Evolutionary conservation across 2,888 invertebrate genomes (phyloP).

Genomic region (Brassicogethes aeneus): DNA sequence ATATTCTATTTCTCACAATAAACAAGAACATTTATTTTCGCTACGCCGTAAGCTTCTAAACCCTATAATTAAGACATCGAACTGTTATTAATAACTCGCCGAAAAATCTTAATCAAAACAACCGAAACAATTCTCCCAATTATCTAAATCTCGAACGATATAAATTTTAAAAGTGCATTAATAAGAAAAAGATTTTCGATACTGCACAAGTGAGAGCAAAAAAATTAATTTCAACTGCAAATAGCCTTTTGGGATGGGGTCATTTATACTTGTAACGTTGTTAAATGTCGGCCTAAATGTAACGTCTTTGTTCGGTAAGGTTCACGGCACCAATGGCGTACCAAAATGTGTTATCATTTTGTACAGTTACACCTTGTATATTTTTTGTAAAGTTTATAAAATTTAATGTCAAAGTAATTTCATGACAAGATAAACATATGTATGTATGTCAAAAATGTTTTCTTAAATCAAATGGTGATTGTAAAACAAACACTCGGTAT

Average conservation of each 20-base stretch:
- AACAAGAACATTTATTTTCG: too few relatives aligned
- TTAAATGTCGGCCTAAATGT: not conserved
- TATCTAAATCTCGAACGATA: not conserved
- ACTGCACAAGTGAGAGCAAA: slow-evolving; percentile 14
- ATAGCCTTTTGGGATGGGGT: not conserved
- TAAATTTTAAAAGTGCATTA: not conserved
- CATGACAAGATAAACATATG: too few relatives aligned
- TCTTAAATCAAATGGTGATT: too few relatives aligned
- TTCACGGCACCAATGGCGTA: not conserved
- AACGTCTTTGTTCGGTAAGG: not conserved
- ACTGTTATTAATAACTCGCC: not conserved
- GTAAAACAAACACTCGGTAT: too few relatives aligned
- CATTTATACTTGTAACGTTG: slow-evolving; percentile 1
- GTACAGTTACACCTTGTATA: too few relatives aligned
- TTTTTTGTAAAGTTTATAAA: too few relatives aligned
- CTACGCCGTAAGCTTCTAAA: not conserved
- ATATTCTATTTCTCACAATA: too few relatives aligned
- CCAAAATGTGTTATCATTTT: too few relatives aligned
- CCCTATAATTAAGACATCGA: not conserved
- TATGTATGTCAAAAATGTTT: too few relatives aligned
- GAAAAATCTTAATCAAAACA: not conserved
- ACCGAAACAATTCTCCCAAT: not conserved
- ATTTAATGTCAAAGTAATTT: too few relatives aligned
- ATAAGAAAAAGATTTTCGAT: slow-evolving; percentile 16
- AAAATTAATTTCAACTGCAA: slow-evolving; percentile 6